These are phyloP conservation scores for Argentina silus DNA, from an alignment of 2,797 vertebrate genomes.

Conservation along the genomic window DNA sequence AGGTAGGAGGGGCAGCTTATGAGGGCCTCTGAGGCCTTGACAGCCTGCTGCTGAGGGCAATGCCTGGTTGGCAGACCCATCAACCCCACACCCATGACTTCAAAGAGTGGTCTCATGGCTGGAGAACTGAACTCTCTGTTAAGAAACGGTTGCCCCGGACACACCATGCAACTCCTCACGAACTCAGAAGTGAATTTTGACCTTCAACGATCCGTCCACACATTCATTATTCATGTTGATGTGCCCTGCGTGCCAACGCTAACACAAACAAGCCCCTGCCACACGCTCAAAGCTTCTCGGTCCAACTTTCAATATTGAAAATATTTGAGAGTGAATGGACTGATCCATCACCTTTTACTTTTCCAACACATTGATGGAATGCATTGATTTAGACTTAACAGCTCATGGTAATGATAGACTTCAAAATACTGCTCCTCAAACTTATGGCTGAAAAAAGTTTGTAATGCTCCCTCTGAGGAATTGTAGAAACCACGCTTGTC, in stretches of 20 bases:
- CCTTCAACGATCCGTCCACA: conserved; percentile 28
- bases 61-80: conserved; percentile 9
- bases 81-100: conserved; percentile 8
- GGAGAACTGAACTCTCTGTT: conserved; percentile 10
- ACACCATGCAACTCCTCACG: conserved; percentile 23
- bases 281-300: background rate
- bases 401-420: conserved; percentile 49
- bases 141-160: conserved; percentile 19
- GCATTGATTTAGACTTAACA: conserved; percentile 22
- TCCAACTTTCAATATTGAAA: conserved; percentile 1
- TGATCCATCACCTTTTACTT: background rate
- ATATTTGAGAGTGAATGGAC: background rate
- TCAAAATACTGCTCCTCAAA: conserved; percentile 5
- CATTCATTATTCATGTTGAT: conserved; percentile 46
- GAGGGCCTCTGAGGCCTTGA: conserved; percentile 6
- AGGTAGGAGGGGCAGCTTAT: background rate
- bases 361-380: conserved; percentile 35
- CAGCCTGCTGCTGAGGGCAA: conserved; percentile 8
- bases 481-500: background rate
- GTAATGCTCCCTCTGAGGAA: background rate
- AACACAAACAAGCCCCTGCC: conserved; percentile 32
- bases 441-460: background rate
- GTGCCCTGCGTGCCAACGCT: conserved; percentile 22
- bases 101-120: conserved; percentile 16
- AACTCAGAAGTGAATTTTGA: conserved; percentile 30